phyloP scores from a whole-genome alignment of 2,888 invertebrate species.

The Orgyia antiqua region DNA sequence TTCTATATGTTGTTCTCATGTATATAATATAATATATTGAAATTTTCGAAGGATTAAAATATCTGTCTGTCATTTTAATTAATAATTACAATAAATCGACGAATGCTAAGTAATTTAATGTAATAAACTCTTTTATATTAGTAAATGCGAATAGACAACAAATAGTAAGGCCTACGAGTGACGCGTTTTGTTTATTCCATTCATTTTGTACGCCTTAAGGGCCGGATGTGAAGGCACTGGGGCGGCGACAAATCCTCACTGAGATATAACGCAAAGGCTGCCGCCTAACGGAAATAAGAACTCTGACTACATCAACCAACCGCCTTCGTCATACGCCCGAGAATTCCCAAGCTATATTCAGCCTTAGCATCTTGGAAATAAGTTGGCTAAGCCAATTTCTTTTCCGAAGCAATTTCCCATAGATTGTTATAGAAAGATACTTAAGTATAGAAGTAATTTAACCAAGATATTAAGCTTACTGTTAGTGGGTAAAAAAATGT shows the following conservation, averaged over 20 bases:
- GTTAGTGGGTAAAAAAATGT: too few species aligned
- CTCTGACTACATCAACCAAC: slow-evolving; percentile 17
- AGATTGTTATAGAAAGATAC: slow-evolving; percentile 4
- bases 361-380: slow-evolving; percentile 9
- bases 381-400: slow-evolving; percentile 2
- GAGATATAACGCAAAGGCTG: slow-evolving; percentile 33
- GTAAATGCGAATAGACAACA: too few species aligned
- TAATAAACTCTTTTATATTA: too few species aligned
- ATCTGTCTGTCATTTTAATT: too few species aligned
- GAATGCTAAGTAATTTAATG: too few species aligned
- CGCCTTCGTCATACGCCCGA: slow-evolving; percentile 8
- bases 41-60: too few species aligned
- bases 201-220: slow-evolving; percentile 21
- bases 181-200: slow-evolving; percentile 23
- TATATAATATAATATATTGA: neutral
- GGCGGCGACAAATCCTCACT: slow-evolving; percentile 36
- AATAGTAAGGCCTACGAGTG: slow-evolving; percentile 5
- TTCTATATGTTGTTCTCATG: neutral
- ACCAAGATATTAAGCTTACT: slow-evolving; percentile 8
- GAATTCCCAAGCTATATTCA: slow-evolving; percentile 13
- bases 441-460: slow-evolving; percentile 6
- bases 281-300: slow-evolving; percentile 36
- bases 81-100: too few species aligned
- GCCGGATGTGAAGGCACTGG: slow-evolving; percentile 30
- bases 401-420: slow-evolving; percentile 18